A percentile compares a stretch with the other conserved stretches of the same genome.
Conservation (phyloP, 2,888 invertebrate species). For the Microctonus hyperodae region DNA sequence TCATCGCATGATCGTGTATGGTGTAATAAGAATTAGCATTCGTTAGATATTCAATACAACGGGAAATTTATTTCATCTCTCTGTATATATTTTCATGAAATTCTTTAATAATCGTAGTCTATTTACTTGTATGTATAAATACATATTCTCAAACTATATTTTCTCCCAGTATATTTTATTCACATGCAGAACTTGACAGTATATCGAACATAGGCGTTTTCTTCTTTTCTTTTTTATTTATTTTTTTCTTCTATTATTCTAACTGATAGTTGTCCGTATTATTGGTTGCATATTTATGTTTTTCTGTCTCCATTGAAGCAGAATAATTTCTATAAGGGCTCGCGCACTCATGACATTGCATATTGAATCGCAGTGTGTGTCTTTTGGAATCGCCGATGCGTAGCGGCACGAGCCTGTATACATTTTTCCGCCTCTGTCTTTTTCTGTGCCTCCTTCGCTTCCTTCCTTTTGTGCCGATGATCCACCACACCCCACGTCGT, state of each 20-base stretch:
- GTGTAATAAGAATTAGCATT: neutral
- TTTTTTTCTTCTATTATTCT: neutral
- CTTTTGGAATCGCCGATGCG: constrained; percentile 14
- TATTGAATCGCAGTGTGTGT: neutral
- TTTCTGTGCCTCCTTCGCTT: neutral
- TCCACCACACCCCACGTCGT: constrained; percentile 19
- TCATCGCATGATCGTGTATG: neutral
- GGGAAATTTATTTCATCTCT: neutral
- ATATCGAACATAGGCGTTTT: neutral
- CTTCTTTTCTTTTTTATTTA: neutral
- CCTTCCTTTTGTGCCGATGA: neutral
- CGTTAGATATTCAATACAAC: neutral
- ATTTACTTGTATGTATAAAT: neutral
- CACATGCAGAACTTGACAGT: neutral
- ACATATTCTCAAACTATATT: neutral
- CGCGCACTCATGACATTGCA: neutral
- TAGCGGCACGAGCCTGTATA: constrained; percentile 28
- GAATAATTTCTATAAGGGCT: constrained; percentile 15
- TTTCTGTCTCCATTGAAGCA: constrained; percentile 8
- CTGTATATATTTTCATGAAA: neutral
- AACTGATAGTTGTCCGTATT: neutral
- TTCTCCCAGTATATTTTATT: neutral
- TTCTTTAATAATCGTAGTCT: neutral
- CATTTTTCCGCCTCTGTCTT: constrained; percentile 13
- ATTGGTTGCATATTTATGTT: neutral